phyloP scores from a whole-genome alignment of 2,113 vertebrate genomes.

The Trinectes maculatus region DNA sequence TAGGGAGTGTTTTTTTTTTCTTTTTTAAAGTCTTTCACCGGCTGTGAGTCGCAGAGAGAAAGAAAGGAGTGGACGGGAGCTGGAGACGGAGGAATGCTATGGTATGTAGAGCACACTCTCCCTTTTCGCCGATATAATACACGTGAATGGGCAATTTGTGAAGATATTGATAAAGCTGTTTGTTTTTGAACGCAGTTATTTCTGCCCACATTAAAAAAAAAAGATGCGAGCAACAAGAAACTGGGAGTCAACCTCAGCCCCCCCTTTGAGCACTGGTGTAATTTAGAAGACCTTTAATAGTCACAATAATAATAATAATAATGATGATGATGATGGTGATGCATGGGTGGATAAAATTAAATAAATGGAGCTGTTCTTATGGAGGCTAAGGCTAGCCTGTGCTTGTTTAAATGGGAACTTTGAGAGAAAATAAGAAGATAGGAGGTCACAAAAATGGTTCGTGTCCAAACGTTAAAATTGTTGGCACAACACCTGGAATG shows the following conservation, averaged over 20 bases:
- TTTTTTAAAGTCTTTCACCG: conserved; percentile 66
- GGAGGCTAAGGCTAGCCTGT: neutral
- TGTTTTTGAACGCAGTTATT: conserved; percentile 26
- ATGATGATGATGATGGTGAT: conserved; percentile 27
- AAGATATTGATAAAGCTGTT: neutral
- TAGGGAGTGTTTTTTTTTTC: conserved; percentile 61
- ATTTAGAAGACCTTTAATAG: conserved; percentile 31
- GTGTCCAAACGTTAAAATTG: conserved; percentile 53
- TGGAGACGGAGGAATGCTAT: conserved; percentile 72
- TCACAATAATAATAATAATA: conserved; percentile 9
- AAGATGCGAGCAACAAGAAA: conserved; percentile 54
- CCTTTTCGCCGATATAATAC: conserved; percentile 33
- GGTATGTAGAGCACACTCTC: conserved; percentile 74
- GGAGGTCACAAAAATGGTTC: conserved; percentile 59
- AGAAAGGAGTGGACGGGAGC: conserved; percentile 67
- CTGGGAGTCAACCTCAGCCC: conserved; percentile 63
- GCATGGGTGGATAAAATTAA: neutral
- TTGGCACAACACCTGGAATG: conserved; percentile 68
- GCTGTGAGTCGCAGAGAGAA: conserved; percentile 58
- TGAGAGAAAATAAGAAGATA: conserved; percentile 28
- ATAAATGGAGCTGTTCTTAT: neutral
- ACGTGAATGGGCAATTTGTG: conserved; percentile 1
- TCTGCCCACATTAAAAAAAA: conserved; percentile 18
- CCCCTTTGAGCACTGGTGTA: conserved; percentile 28
- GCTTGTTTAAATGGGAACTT: conserved; percentile 42